Percentiles rank a stretch among this genome's conserved stretches.
Evolutionary conservation across 1,140 invertebrate species (phyloP).

Genomic region (Globodera rostochiensis): DNA sequence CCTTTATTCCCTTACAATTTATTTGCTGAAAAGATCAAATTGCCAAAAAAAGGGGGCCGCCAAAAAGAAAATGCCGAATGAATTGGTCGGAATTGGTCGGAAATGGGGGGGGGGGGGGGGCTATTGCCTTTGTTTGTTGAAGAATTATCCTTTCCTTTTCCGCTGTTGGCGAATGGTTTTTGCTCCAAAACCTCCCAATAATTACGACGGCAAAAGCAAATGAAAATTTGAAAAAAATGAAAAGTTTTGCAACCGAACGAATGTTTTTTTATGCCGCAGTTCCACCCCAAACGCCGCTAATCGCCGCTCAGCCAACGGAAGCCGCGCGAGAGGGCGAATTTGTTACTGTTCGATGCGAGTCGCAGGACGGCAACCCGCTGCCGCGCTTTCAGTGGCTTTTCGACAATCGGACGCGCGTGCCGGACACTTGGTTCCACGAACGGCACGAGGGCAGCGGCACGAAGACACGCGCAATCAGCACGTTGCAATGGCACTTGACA

Average conservation of each 20-base stretch:
- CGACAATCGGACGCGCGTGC: slow-evolving; percentile 43
- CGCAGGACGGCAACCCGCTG: slow-evolving; percentile 40
- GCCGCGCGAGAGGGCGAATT: slow-evolving; percentile 43
- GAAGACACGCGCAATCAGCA: not conserved
- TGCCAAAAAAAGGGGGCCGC: not conserved
- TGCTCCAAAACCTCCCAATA: not conserved
- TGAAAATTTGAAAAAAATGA: not conserved
- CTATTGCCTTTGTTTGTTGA: slow-evolving; percentile 9
- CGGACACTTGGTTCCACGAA: slow-evolving; percentile 39
- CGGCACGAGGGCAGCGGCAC: not conserved
- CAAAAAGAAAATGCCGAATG: not conserved
- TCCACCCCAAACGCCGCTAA: slow-evolving; percentile 36
- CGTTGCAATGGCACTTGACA: slow-evolving; percentile 36
- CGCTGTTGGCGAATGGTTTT: not conserved
- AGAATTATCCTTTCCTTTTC: not conserved
- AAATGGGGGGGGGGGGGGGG: not conserved
- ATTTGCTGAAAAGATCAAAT: slow-evolving; percentile 15
- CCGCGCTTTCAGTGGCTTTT: slow-evolving; percentile 48
- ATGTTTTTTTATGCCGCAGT: slow-evolving; percentile 33
- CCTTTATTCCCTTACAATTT: not conserved
- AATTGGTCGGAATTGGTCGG: not conserved
- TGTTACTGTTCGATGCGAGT: slow-evolving; percentile 43
- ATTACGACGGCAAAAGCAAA: not conserved
- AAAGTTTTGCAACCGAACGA: not conserved
- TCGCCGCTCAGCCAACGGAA: slow-evolving; percentile 35